Percentiles rank a stretch among this genome's conserved stretches.
These are phyloP conservation scores for Trisateles emortualis DNA, from an alignment of 2,888 invertebrate genomes.

Conservation along the genomic window DNA sequence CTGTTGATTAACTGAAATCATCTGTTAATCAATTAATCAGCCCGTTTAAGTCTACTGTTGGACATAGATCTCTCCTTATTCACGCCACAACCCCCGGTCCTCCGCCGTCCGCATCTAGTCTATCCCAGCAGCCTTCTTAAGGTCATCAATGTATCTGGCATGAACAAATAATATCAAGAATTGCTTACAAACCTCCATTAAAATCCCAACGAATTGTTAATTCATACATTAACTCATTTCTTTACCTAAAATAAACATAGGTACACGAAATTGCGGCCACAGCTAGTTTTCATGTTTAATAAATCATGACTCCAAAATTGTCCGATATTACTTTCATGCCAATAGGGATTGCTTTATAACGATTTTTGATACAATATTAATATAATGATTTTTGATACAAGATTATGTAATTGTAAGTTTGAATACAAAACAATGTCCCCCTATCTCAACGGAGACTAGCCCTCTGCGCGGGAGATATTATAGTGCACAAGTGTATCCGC, in stretches of 20 bases:
- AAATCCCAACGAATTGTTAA: neutral
- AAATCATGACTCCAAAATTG: slow-evolving; percentile 10
- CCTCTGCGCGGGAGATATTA: too few species aligned
- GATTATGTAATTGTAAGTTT: slow-evolving; percentile 21
- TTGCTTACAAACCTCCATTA: neutral
- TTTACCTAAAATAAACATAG: neutral
- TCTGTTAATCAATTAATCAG: too few species aligned
- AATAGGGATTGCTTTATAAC: slow-evolving; percentile 20
- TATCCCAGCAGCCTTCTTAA: too few species aligned
- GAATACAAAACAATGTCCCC: too few species aligned
- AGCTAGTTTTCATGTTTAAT: neutral
- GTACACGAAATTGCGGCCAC: neutral
- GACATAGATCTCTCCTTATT: too few species aligned
- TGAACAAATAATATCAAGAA: neutral
- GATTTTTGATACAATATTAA: slow-evolving; percentile 24
- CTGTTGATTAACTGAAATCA: too few species aligned
- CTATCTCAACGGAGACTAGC: too few species aligned
- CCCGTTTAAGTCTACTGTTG: too few species aligned
- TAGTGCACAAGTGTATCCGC: too few species aligned
- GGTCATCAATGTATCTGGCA: too few species aligned
- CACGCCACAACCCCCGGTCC: too few species aligned
- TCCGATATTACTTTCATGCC: slow-evolving; percentile 20
- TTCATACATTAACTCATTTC: neutral
- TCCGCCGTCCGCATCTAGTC: too few species aligned
- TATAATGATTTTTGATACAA: slow-evolving; percentile 24